Conservation (phyloP, 2,888 invertebrate species). For the Conchocele bisecta region DNA sequence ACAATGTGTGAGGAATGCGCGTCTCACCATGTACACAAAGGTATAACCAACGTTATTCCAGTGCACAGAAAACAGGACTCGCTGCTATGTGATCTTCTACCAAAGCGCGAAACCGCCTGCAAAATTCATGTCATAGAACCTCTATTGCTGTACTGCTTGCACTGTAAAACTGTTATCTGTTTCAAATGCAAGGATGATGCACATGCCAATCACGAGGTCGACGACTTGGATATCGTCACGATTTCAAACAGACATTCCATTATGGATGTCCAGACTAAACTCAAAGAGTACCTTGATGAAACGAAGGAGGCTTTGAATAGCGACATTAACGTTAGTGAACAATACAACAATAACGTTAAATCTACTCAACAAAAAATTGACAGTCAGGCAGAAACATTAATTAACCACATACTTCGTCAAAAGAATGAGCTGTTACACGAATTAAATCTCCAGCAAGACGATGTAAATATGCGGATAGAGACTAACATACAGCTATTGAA, state of each 20-base stretch:
- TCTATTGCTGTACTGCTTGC: conserved; percentile 32
- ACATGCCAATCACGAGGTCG: conserved; percentile 41
- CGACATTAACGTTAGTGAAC: conserved; percentile 39
- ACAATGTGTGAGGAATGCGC: conserved; percentile 53
- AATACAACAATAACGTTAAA: conserved; percentile 37
- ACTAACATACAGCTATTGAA: conserved; percentile 25
- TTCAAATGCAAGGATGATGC: conserved; percentile 51
- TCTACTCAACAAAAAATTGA: conserved; percentile 46
- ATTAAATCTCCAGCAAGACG: conserved; percentile 38
- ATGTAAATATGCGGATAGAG: conserved; percentile 28
- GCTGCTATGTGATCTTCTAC: conserved; percentile 46
- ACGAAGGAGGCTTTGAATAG: conserved; percentile 48
- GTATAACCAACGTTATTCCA: conserved; percentile 48
- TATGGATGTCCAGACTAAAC: conserved; percentile 31
- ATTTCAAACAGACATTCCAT: conserved; percentile 24
- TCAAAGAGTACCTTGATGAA: conserved; percentile 50
- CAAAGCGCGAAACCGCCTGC: conserved; percentile 50
- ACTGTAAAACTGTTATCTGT: conserved; percentile 39
- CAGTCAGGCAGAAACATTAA: conserved; percentile 36
- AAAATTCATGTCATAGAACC: conserved; percentile 43
- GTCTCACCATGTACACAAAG: conserved; percentile 50
- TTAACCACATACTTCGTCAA: conserved; percentile 42
- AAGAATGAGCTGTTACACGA: conserved; percentile 42
- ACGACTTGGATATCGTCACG: conserved; percentile 38
- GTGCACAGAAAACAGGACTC: conserved; percentile 55